Base-by-base conservation (phyloP, 1,140 invertebrate species). In the Luehdorfia chinensis region DNA sequence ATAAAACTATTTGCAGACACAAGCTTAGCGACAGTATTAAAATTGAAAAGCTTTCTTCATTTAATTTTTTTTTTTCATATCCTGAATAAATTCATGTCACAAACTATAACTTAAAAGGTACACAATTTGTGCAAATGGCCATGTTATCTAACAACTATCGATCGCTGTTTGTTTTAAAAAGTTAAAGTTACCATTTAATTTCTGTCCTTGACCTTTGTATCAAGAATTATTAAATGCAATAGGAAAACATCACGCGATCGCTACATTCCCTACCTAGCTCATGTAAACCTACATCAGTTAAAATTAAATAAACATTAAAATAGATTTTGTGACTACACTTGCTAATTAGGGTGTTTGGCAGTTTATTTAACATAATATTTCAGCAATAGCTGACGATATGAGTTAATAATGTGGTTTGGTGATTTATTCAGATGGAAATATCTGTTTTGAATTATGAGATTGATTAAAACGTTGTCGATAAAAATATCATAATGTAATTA, bases 201-300 rank as follows among this genome's bases (percentile, higher is more conserved):
- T 21, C 21, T 25, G 21, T 30, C 39, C 39, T 43, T 43, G 39
- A 43, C 39, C 39, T 16, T 30, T 43, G 34, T 43, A 16, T 43
- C n/a, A n/a, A n/a, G n/a, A n/a, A n/a, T 27, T 43, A 43, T 43
- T 27, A 43, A 43, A 43, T 43, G 39, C 39, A 43, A 43, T 43
- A 15, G 8, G 28, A 43, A 43, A 43, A 43, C 39, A 27, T 30
- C 39, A 43, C 39, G 39, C 39, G 39, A 43, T 43, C n/a, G 25
- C 23, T 14, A 43, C 39, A 43, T 43, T 43, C 30, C 30, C n/a
- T 30, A 30, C 13, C 25, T 9, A 43, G 25, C 30, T 43, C 15
- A 23, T 9, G 18, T 15, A 43, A 30, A 43, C n/a, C 15, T 18
- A 30, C 15, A 11, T 43, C 30, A 30, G 30, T 43, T 30, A 30